Evolutionary conservation across 2,113 vertebrate species (phyloP).

Genomic region (Eurypyga helias): DNA sequence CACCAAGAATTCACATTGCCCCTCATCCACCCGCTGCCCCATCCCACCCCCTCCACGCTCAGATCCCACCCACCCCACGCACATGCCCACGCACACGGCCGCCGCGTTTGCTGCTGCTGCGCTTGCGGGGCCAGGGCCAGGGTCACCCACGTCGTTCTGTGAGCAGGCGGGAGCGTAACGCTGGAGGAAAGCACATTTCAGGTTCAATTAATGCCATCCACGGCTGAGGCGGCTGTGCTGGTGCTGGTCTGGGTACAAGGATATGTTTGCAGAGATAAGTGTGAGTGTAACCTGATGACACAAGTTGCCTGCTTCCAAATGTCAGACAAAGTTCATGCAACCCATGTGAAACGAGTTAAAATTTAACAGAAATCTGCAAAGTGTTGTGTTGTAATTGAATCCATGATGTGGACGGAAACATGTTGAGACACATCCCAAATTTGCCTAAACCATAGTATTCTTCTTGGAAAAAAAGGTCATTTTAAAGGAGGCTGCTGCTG

Average conservation of each 20-base stretch:
- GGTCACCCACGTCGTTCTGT: not conserved
- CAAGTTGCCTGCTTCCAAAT: conserved; percentile 74
- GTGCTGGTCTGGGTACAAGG: conserved; percentile 57
- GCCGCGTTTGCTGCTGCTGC: not conserved
- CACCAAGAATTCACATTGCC: not conserved
- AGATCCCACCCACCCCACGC: fast-evolving
- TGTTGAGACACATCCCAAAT: conserved; percentile 37
- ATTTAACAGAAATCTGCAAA: conserved; percentile 69
- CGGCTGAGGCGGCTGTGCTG: not conserved
- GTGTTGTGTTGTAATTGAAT: conserved; percentile 26
- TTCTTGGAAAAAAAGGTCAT: not conserved
- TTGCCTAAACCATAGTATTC: not conserved
- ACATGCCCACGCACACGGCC: fast-evolving
- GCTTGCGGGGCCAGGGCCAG: not conserved
- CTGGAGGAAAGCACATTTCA: conserved; percentile 28
- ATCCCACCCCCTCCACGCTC: fast-evolving
- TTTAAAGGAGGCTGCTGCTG: not conserved
- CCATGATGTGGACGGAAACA: not conserved
- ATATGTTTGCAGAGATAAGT: conserved; percentile 70
- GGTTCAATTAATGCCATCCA: conserved; percentile 45
- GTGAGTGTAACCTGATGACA: conserved; percentile 77
- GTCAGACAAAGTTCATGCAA: conserved; percentile 75
- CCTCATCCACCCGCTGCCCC: not conserved
- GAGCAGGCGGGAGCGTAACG: not conserved
- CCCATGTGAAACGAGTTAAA: conserved; percentile 75